Evolutionary conservation across 2,113 vertebrate species (phyloP).

Genomic region (human): GRCh38 chr12:116549501-116550000

Average conservation of each 20-base stretch:
- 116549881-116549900: not conserved
- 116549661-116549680: not conserved
- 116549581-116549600: not conserved
- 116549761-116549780: not conserved
- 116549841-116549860: not conserved
- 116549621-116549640: not conserved
- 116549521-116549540: not conserved
- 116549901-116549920: not conserved
- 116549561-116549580: not conserved
- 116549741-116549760: not conserved
- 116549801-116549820: not conserved
- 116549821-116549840: not conserved
- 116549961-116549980: not conserved
- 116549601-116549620: not conserved
- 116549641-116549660: too few relatives aligned
- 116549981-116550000: not conserved
- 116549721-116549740: not conserved
- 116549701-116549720: not conserved
- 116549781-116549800: not conserved
- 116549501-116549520: not conserved
- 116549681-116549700: too few relatives aligned
- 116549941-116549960: not conserved
- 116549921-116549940: not conserved
- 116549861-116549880: not conserved
- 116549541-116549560: not conserved